Evolutionary conservation across 2,888 invertebrate genomes (phyloP).

Genomic region (Orthonevra nobilis): DNA sequence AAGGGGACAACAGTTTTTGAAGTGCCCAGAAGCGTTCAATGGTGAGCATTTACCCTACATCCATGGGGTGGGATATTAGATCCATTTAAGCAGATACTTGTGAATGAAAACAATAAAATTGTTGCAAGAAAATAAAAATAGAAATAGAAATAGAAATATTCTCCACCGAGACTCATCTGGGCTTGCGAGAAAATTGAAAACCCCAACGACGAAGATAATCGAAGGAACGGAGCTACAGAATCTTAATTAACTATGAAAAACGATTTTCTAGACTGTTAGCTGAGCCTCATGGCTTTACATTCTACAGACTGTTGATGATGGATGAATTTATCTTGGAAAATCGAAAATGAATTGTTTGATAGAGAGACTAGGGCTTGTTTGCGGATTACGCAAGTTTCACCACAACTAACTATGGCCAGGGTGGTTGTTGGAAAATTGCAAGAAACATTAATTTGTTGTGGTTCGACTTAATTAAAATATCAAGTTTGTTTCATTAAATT

Average conservation of each 20-base stretch:
- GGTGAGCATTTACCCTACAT: conserved; percentile 1
- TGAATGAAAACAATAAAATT: background rate
- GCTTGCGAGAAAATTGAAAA: background rate
- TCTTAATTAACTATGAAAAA: conserved; percentile 22
- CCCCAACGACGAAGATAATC: conserved; percentile 1
- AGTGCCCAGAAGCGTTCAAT: conserved; percentile 4
- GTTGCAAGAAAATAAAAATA: background rate
- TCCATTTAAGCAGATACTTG: conserved; percentile 18
- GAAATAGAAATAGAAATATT: conserved; percentile 22
- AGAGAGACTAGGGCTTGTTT: conserved; percentile 6
- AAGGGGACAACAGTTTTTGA: background rate
- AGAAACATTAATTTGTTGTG: no score
- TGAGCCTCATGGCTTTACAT: conserved; percentile 4
- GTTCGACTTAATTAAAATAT: no score
- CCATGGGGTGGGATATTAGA: background rate
- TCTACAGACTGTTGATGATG: background rate
- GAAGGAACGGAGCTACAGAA: background rate
- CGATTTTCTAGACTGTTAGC: conserved; percentile 13
- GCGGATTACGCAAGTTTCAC: conserved; percentile 4
- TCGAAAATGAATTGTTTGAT: conserved; percentile 6
- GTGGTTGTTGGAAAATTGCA: no score
- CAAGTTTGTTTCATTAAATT: no score
- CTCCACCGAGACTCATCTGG: background rate
- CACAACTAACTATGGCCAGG: background rate
- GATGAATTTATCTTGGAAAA: conserved; percentile 10